These are phyloP conservation scores for Drosophila kohkoa DNA, from an alignment of 1,140 invertebrate species.

Conservation along the genomic window DNA sequence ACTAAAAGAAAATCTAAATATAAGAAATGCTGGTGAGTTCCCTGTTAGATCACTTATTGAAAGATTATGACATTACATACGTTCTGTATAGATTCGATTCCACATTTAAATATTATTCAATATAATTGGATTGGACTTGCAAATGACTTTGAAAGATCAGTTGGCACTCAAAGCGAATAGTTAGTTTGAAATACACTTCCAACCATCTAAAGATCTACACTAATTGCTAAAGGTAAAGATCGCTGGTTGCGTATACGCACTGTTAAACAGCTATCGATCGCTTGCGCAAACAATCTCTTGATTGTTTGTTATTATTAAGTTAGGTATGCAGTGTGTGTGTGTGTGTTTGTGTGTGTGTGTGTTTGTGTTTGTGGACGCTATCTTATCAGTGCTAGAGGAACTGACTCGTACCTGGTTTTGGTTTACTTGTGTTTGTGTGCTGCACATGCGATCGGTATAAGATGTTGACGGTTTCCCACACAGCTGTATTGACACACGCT, in stretches of 20 bases:
- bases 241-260: conserved; percentile 27
- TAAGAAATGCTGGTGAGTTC: too few species aligned
- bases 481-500: conserved; percentile 36
- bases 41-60: too few species aligned
- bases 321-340: neutral
- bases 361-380: conserved; percentile 13
- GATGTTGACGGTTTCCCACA: conserved; percentile 5
- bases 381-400: conserved; percentile 34
- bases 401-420: conserved; percentile 33
- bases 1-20: too few species aligned
- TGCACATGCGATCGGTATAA: conserved; percentile 44
- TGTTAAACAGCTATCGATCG: conserved; percentile 18
- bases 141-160: too few species aligned
- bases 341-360: neutral
- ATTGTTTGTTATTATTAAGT: neutral
- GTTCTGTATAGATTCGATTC: too few species aligned
- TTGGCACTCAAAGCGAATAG: too few species aligned
- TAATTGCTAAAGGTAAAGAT: neutral
- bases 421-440: conserved; percentile 5
- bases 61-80: too few species aligned
- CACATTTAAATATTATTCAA: too few species aligned
- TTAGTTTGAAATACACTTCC: too few species aligned
- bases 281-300: neutral
- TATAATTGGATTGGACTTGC: too few species aligned
- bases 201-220: too few species aligned